phyloP scores from a whole-genome alignment of 2,888 invertebrate species.

The Stenichneumon culpator region DNA sequence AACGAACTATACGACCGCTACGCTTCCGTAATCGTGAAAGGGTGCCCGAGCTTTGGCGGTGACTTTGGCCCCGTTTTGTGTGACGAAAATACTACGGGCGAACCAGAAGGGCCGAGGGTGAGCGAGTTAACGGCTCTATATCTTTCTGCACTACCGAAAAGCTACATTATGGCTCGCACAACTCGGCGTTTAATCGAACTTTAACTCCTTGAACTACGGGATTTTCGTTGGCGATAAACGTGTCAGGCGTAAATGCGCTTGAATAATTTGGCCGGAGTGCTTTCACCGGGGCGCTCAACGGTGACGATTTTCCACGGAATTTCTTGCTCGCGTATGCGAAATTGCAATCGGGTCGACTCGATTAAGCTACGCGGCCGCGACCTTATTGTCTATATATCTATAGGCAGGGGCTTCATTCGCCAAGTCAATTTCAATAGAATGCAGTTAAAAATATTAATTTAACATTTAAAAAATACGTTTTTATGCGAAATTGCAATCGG shows the following conservation, averaged over 20 bases:
- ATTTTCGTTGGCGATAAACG: slow-evolving; percentile 16
- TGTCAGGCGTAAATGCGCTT: neutral
- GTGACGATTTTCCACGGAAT: slow-evolving; percentile 45
- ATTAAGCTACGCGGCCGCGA: slow-evolving; percentile 32
- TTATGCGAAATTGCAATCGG: slow-evolving; percentile 29
- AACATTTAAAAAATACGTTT: neutral
- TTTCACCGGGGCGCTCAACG: slow-evolving; percentile 10
- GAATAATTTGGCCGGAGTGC: slow-evolving; percentile 43
- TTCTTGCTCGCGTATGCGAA: slow-evolving; percentile 35
- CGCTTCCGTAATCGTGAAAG: slow-evolving; percentile 46
- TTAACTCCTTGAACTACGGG: slow-evolving; percentile 15
- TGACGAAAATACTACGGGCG: slow-evolving; percentile 22
- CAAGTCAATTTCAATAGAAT: neutral
- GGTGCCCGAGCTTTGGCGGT: slow-evolving; percentile 32
- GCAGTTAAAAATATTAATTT: too few species aligned
- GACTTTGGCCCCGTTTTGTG: slow-evolving; percentile 53
- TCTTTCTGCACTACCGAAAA: neutral
- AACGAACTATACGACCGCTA: slow-evolving; percentile 37
- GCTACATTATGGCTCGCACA: slow-evolving; percentile 16
- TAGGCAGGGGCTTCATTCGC: neutral
- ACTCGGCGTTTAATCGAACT: slow-evolving; percentile 32
- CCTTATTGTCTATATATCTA: slow-evolving; percentile 3
- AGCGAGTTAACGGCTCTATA: neutral
- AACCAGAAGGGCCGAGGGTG: neutral
- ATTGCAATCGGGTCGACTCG: slow-evolving; percentile 46